Evolutionary conservation across 2,888 invertebrate species (phyloP), one percentile per base, ranked within the genome.

Genomic region (Drosophila trichaetosa): DNA sequence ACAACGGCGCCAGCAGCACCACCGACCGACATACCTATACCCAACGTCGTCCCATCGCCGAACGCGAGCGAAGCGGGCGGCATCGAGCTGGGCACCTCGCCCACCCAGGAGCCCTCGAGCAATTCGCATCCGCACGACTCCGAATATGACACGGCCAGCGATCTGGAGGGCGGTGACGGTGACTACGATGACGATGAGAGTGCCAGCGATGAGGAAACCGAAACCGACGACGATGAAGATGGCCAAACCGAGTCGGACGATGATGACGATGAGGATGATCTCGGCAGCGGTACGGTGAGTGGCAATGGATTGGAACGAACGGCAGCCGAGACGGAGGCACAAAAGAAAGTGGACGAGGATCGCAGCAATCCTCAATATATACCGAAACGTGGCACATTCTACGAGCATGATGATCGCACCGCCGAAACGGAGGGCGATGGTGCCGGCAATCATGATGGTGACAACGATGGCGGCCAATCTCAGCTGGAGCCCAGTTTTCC

Each of bases 321-420:
- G 11, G 93, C 93, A 34, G 79, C 87, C 21, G 95, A 95, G 77
- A 94, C 94, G 36, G 95, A 95, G 77, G 94, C 94, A 0, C 95
- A 95, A 68, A 96, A 96, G 78, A 95, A 97, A 80, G 95, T 98
- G 3, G 99, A 99, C 91, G 98, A 99, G 92, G 99, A 99, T 91
- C 95, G 97, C 49, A 96, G 98, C 91, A 99, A 99, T 94, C 99
- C 99, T 1, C 99, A 99, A 90, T 99, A 98, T 93, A 98, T 99
- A 82, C 99, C 99, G 0, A 98, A 99, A 92, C 95, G 97, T 80
- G 99, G 99, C 0, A 97, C 97, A 0, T 99, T 99, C 93, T 99
- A 99, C 90, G 99, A 99, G 87, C 99, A 99, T 90, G 99, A 99
- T 91, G 98, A 98, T 90, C 94, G 98, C 74, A 97, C 97, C 7